Conservation (phyloP, 2,797 vertebrate species). For the Tauraco hartlaubi region DNA sequence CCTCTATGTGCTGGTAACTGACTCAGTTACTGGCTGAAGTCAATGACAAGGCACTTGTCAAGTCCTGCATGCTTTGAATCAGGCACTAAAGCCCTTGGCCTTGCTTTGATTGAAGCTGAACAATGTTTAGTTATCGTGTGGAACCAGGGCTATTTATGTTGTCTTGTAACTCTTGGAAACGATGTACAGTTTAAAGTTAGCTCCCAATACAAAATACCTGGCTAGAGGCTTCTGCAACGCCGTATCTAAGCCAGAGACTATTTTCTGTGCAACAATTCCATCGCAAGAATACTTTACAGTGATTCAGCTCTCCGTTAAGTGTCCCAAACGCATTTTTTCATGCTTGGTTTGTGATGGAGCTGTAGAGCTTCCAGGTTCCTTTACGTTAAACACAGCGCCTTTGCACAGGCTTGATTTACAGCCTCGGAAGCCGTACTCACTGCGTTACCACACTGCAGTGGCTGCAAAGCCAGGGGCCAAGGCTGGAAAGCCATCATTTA, state of each 20-base stretch:
- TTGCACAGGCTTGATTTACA: conserved; percentile 2
- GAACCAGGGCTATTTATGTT: conserved; percentile 20
- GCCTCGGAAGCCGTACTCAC: not conserved
- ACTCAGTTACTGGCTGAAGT: not conserved
- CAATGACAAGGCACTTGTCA: not conserved
- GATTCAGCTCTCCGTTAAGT: conserved; percentile 10
- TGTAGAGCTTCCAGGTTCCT: conserved; percentile 18
- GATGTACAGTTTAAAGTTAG: conserved; percentile 9
- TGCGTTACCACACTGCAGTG: not conserved
- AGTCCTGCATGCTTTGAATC: not conserved
- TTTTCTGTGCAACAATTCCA: not conserved
- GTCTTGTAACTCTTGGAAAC: conserved; percentile 15
- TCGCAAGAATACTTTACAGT: not conserved
- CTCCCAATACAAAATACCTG: conserved; percentile 9
- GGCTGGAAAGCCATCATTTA: not conserved
- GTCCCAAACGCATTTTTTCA: conserved; percentile 6
- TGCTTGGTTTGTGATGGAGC: not conserved
- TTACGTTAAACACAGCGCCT: not conserved
- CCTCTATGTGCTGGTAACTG: not conserved
- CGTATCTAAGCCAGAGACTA: not conserved
- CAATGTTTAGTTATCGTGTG: not conserved
- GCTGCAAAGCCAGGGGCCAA: not conserved
- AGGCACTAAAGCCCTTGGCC: not conserved
- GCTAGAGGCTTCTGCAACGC: not conserved
- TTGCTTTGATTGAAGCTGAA: conserved; percentile 3